phyloP scores from a whole-genome alignment of 2,888 invertebrate genomes.

The Apantesis nais region DNA sequence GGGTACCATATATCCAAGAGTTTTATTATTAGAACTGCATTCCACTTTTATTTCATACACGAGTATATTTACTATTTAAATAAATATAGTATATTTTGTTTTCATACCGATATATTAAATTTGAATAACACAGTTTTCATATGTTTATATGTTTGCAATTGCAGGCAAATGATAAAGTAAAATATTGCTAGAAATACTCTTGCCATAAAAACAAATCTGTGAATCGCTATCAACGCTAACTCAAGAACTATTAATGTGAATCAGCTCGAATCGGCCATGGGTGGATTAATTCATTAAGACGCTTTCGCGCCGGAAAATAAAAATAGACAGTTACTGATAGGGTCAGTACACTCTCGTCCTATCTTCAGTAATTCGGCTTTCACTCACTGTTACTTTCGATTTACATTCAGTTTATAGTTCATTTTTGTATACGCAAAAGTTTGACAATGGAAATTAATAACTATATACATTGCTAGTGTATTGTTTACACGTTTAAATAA shows the following conservation, averaged over 20 bases:
- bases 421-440: conserved; percentile 35
- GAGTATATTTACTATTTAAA: neutral
- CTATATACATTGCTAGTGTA: conserved; percentile 21
- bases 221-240: conserved; percentile 21
- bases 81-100: neutral
- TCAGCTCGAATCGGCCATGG: conserved; percentile 58
- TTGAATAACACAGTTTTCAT: conserved; percentile 16
- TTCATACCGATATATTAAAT: conserved; percentile 11
- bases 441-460: conserved; percentile 37
- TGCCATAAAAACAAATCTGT: conserved; percentile 7
- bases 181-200: conserved; percentile 7
- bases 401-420: conserved; percentile 45
- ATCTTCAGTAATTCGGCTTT: conserved; percentile 63
- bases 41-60: conserved; percentile 3
- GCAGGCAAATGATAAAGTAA: conserved; percentile 6
- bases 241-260: conserved; percentile 64
- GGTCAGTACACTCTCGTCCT: conserved; percentile 62
- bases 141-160: conserved; percentile 7
- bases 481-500: conserved; percentile 9
- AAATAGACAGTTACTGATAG: conserved; percentile 56
- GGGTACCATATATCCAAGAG: conserved; percentile 43
- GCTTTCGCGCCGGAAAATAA: conserved; percentile 65
- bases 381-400: conserved; percentile 60
- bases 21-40: conserved; percentile 38
- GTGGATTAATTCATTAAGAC: conserved; percentile 73